These are phyloP conservation scores for Periophthalmus modestus DNA, from an alignment of 2,113 vertebrate species.

Conservation along the genomic window DNA sequence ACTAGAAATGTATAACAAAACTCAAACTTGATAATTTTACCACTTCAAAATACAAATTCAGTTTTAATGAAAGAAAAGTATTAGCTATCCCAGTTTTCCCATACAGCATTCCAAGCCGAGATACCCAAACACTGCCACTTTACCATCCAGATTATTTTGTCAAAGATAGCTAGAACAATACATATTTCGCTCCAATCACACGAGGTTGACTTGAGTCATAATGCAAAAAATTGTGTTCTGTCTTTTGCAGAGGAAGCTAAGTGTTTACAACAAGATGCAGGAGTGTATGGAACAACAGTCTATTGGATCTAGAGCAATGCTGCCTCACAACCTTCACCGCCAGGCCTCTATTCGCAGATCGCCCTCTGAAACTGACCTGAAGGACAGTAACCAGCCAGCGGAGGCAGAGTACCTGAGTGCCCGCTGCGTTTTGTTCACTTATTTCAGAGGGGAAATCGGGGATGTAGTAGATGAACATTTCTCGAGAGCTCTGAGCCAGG, in stretches of 20 bases:
- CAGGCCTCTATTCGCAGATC: slow-evolving; percentile 50
- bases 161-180: not conserved
- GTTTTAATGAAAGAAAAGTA: not conserved
- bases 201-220: not conserved
- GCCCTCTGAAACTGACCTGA: slow-evolving; percentile 51
- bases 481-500: slow-evolving; percentile 93
- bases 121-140: not conserved
- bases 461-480: slow-evolving; percentile 98
- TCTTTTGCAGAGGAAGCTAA: slow-evolving; percentile 81
- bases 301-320: slow-evolving; percentile 55
- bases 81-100: not conserved
- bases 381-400: slow-evolving; percentile 88
- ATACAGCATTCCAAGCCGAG: not conserved
- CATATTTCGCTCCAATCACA: not conserved
- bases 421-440: slow-evolving; percentile 97
- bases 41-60: not conserved
- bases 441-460: slow-evolving; percentile 95
- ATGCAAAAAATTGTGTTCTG: not conserved
- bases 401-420: slow-evolving; percentile 98
- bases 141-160: not conserved
- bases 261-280: slow-evolving; percentile 93
- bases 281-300: slow-evolving; percentile 84
- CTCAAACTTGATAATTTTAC: not conserved
- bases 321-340: slow-evolving; percentile 46
- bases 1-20: no score